Percentiles rank a stretch among this genome's conserved stretches.
Conservation (phyloP, 2,113 vertebrate genomes). For the Crotalus helleri region DNA sequence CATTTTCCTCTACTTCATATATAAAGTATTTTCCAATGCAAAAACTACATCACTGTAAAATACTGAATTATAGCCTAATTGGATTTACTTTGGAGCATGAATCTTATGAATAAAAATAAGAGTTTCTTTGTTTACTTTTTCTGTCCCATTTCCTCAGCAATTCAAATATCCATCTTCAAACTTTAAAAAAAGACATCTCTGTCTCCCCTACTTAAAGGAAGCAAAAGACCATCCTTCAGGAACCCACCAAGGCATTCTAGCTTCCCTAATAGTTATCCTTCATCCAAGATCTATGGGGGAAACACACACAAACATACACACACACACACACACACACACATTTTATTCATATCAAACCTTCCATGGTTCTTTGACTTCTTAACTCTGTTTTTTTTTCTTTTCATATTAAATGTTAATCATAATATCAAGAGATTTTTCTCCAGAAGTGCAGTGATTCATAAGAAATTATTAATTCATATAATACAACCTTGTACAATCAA, state of each 20-base stretch:
- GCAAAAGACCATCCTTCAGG: constrained; percentile 27
- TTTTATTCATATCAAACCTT: constrained; percentile 12
- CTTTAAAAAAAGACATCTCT: constrained; percentile 35
- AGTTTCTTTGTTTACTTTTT: constrained; percentile 40
- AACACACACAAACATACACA: too few species aligned
- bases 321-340: too few species aligned
- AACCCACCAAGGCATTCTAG: constrained; percentile 24
- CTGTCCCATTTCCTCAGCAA: constrained; percentile 39
- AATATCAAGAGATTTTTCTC: constrained; percentile 10
- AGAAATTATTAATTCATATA: neutral
- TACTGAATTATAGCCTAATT: constrained; percentile 38
- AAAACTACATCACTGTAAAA: neutral
- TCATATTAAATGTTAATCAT: constrained; percentile 31
- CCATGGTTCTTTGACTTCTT: constrained; percentile 37
- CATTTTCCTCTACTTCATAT: neutral
- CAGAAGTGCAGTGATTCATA: neutral
- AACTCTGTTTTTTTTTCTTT: neutral
- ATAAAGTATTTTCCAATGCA: neutral
- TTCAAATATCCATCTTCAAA: constrained; percentile 37
- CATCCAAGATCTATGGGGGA: constrained; percentile 5
- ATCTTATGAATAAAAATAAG: constrained; percentile 34
- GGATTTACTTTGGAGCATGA: constrained; percentile 45
- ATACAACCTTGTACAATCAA: neutral
- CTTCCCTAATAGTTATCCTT: constrained; percentile 24
- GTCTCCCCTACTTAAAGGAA: constrained; percentile 12